phyloP scores from a whole-genome alignment of 2,113 vertebrate species.

The Synodontis membranacea region DNA sequence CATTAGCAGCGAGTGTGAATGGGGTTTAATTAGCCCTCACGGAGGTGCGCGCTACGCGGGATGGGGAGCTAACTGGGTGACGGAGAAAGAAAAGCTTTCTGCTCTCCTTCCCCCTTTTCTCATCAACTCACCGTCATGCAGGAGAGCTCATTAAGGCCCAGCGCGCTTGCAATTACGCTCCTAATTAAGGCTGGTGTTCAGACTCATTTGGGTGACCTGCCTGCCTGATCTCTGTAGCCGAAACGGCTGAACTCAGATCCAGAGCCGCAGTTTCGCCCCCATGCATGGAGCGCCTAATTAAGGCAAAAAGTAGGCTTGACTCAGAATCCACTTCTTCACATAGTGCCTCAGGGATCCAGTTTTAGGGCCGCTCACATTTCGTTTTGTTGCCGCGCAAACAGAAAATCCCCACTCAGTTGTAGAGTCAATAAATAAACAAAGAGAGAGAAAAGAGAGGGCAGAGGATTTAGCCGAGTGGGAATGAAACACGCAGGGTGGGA shows the following conservation, averaged over 20 bases:
- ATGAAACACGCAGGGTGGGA: conserved; percentile 51
- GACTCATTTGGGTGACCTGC: conserved; percentile 65
- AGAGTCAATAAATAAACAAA: conserved; percentile 54
- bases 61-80: conserved; percentile 45
- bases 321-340: background rate
- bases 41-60: conserved; percentile 45
- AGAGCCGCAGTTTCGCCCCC: background rate
- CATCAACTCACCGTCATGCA: conserved; percentile 55
- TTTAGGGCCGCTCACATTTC: background rate
- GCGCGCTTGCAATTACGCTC: conserved; percentile 63
- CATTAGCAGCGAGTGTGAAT: conserved; percentile 77
- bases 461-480: conserved; percentile 57
- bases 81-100: conserved; percentile 61
- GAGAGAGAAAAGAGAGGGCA: conserved; percentile 48
- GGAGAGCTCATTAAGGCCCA: conserved; percentile 74
- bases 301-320: conserved; percentile 7
- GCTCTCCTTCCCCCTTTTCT: conserved; percentile 47
- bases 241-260: background rate
- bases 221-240: conserved; percentile 30
- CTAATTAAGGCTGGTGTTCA: conserved; percentile 65
- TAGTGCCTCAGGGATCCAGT: background rate
- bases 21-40: conserved; percentile 72
- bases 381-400: conserved; percentile 39
- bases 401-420: conserved; percentile 59
- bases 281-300: conserved; percentile 12